Evolutionary conservation across 2,113 vertebrate species (phyloP).

Genomic region (Muntiacus muntjak): DNA sequence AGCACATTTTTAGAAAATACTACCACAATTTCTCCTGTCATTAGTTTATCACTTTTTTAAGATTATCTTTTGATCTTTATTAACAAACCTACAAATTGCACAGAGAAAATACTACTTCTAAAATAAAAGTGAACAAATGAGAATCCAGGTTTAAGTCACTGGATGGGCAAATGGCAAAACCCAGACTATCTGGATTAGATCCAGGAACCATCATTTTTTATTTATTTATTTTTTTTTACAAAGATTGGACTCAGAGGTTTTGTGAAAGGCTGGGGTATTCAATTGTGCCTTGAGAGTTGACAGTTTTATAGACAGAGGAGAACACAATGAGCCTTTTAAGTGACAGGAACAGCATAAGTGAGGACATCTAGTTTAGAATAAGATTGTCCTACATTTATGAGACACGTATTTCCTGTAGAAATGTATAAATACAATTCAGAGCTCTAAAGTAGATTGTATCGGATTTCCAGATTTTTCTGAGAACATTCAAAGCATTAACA

Average conservation of each 20-base stretch:
- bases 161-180: background rate
- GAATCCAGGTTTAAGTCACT: background rate
- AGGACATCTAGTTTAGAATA: background rate
- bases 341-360: background rate
- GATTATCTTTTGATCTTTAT: background rate
- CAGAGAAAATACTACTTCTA: background rate
- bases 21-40: background rate
- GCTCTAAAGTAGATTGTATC: background rate
- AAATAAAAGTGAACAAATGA: background rate
- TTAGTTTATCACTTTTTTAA: background rate
- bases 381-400: background rate
- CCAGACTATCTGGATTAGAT: background rate
- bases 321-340: background rate
- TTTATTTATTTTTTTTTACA: background rate
- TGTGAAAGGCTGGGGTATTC: rapidly evolving
- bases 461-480: background rate
- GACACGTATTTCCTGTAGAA: background rate
- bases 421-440: background rate
- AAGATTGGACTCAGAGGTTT: background rate
- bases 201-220: background rate
- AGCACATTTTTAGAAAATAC: background rate
- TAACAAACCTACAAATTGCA: background rate
- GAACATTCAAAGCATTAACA: background rate
- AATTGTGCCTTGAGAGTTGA: background rate
- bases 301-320: background rate